phyloP scores from a whole-genome alignment of 2,797 vertebrate species.

The Adelosebastes latens region DNA sequence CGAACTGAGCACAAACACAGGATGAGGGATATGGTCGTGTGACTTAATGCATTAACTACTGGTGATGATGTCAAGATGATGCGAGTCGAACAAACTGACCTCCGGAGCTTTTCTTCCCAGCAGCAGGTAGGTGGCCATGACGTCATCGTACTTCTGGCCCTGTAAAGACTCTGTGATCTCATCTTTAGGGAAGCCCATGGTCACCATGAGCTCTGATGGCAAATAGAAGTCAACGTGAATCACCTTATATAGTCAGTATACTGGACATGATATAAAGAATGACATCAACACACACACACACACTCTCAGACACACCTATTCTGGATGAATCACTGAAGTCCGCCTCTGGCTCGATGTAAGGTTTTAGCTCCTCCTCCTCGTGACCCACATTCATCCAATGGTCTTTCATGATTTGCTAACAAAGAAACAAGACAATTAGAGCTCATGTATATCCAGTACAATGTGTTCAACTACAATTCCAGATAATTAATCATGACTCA shows the following conservation, averaged over 20 bases:
- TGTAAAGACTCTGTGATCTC: slow-evolving; percentile 94
- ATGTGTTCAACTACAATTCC: neutral
- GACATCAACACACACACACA: slow-evolving; percentile 64
- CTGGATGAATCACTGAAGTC: slow-evolving; percentile 93
- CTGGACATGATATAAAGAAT: neutral
- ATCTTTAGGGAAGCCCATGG: slow-evolving; percentile 97
- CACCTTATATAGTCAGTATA: neutral
- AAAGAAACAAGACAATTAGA: slow-evolving; percentile 38
- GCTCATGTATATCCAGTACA: neutral
- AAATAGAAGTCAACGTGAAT: slow-evolving; percentile 4
- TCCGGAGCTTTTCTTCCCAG: slow-evolving; percentile 96
- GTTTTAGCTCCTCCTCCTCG: slow-evolving; percentile 95
- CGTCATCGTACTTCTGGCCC: slow-evolving; percentile 94
- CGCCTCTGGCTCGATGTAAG: slow-evolving; percentile 92
- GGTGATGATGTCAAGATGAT: slow-evolving; percentile 11
- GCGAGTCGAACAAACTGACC: slow-evolving; percentile 66
- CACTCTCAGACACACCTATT: slow-evolving; percentile 84
- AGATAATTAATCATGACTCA: slow-evolving; percentile 4
- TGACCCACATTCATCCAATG: slow-evolving; percentile 99
- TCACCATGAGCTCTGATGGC: slow-evolving; percentile 93
- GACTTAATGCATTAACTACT: neutral
- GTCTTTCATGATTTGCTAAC: slow-evolving; percentile 98
- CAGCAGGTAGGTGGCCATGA: slow-evolving; percentile 98
- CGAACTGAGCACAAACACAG: slow-evolving; percentile 84
- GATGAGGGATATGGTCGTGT: neutral